Evolutionary conservation across 2,113 vertebrate genomes (phyloP), one percentile per base, ranked within the genome.

Genomic region (Candoia aspera): DNA sequence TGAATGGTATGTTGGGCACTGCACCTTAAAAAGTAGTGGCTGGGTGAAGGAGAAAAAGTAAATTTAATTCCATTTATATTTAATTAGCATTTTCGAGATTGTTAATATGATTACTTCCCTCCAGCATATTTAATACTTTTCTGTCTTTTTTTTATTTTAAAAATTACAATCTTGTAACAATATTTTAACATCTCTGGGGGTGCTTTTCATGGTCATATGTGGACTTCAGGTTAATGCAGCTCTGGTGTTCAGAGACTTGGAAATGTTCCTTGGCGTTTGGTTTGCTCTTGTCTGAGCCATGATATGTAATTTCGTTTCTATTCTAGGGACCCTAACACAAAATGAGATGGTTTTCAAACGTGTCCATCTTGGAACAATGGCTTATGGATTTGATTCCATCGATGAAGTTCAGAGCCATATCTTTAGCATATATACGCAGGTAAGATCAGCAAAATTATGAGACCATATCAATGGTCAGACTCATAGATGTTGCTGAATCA

Each of bases 271-370:
- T 79, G 33, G 12, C 29, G 26, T 55, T 54, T 86, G 21, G 1
- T 2, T 53, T 84, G 33, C 13, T 84, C 58, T 33, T 4, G 0
- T 54, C 8, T 4, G 21, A 17, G 0, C 21, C 6, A 0, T 8
- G 2, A 42, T 29, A 2, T 8, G 21, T 42, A 33, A 0, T 55
- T 26, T 86, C 93, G 57, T 86, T 55, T 89, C 12, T 94, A 4
- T 95, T 94, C 29, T 97, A 99, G 99, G 99, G 53, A 99, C 99
- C 68, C 98, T 99, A 0, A 99, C 99, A 0, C 99, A 99, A 95
- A 99, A 99, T 0, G 99, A 99, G 97, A 99, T 99, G 99, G 98
- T 99, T 93, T 99, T 99, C 97, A 98, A 99, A 62, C 97, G 99
- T 1, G 98, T 99, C 15, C 99, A 99, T 79, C 98, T 99, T 73